These are phyloP conservation scores for Hesperophylax magnus DNA, from an alignment of 1,140 invertebrate species.

Conservation along the genomic window DNA sequence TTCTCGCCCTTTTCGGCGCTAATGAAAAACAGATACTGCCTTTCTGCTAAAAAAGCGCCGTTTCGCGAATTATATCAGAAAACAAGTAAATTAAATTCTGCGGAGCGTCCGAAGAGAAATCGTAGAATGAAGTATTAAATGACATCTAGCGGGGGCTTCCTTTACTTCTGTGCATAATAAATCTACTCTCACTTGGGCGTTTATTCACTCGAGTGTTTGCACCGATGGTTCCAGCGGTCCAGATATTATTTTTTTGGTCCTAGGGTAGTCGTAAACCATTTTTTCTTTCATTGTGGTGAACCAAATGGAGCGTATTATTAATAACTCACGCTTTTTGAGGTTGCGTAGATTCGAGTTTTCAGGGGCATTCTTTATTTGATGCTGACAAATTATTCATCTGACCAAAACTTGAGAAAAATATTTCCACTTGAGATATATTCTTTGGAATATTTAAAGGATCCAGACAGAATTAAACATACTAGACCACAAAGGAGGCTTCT, in stretches of 20 bases:
- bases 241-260: conserved; percentile 1
- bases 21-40: conserved; percentile 21
- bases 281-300: no score
- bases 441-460: no score
- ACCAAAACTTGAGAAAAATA: no score
- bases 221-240: background rate
- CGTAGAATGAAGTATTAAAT: conserved; percentile 2
- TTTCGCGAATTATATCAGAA: conserved; percentile 6
- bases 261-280: background rate
- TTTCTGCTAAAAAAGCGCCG: background rate
- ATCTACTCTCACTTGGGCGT: background rate
- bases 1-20: conserved; percentile 3
- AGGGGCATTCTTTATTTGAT: no score
- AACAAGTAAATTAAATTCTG: conserved; percentile 17
- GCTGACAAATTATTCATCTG: no score
- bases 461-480: no score
- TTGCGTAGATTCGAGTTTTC: no score
- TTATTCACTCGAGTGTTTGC: background rate
- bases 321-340: no score
- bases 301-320: no score
- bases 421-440: no score
- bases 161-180: conserved; percentile 12
- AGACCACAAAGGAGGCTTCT: no score
- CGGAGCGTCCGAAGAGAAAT: background rate
- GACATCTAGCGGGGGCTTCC: background rate